A percentile compares a stretch with the other conserved stretches of the same genome.
These are phyloP conservation scores for Charina bottae DNA, from an alignment of 2,113 vertebrate genomes.

Conservation along the genomic window DNA sequence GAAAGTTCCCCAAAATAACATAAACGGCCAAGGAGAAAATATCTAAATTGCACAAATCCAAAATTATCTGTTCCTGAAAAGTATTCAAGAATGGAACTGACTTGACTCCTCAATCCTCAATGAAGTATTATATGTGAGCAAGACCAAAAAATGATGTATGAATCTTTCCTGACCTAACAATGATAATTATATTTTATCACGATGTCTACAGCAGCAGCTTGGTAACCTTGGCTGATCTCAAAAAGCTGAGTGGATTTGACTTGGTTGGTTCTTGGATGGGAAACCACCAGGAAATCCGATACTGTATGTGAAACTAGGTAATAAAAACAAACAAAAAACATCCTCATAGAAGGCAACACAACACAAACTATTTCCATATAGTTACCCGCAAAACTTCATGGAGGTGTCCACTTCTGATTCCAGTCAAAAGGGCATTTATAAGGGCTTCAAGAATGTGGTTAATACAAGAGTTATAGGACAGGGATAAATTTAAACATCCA, in stretches of 20 bases:
- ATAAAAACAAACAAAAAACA: neutral
- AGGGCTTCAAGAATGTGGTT: constrained; percentile 78
- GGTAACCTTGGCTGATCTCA: no score
- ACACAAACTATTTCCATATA: neutral
- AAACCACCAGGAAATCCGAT: neutral
- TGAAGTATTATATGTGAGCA: neutral
- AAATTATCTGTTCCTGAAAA: neutral
- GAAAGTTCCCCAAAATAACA: neutral
- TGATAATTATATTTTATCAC: neutral
- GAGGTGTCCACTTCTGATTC: constrained; percentile 71
- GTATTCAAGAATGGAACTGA: neutral
- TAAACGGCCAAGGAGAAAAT: neutral
- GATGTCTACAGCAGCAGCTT: neutral
- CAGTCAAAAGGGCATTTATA: constrained; percentile 76
- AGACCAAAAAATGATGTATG: neutral
- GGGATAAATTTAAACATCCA: neutral
- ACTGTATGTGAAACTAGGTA: neutral
- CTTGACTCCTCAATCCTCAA: neutral
- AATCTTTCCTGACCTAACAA: neutral
- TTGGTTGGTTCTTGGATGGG: neutral
- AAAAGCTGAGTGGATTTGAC: neutral
- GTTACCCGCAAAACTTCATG: no score
- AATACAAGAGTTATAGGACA: constrained; percentile 73
- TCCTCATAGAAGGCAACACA: neutral
- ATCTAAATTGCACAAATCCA: neutral